Percentiles rank a stretch among this genome's conserved stretches.
These are phyloP conservation scores for Caranx melampygus DNA, from an alignment of 2,113 vertebrate species.

Conservation along the genomic window DNA sequence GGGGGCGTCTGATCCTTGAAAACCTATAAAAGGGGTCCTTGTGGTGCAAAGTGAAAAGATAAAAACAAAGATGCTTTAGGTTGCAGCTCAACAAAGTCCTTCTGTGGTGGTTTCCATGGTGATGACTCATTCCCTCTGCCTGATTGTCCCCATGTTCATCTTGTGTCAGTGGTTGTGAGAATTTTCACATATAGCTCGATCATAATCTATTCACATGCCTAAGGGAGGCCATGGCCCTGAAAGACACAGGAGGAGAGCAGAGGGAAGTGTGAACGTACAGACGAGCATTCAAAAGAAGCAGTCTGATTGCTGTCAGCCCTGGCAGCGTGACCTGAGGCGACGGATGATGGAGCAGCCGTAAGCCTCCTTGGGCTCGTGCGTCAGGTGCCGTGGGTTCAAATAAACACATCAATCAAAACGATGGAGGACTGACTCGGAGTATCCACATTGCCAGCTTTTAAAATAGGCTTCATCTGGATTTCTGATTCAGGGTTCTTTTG, in stretches of 20 bases:
- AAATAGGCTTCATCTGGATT: constrained; percentile 53
- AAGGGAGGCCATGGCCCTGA: constrained; percentile 30
- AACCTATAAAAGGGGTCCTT: background rate
- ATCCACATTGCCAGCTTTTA: constrained; percentile 25
- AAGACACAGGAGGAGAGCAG: background rate
- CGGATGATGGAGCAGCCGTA: constrained; percentile 32
- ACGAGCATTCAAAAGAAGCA: constrained; percentile 13
- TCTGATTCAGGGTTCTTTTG: constrained; percentile 9
- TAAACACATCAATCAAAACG: constrained; percentile 65
- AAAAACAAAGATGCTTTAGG: constrained; percentile 13
- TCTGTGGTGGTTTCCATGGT: constrained; percentile 52
- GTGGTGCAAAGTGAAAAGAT: background rate
- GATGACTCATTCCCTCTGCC: constrained; percentile 39
- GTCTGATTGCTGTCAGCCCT: constrained; percentile 22
- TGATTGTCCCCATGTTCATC: background rate
- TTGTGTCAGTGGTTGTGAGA: constrained; percentile 30
- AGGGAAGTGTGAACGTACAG: background rate
- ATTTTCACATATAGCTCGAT: constrained; percentile 31
- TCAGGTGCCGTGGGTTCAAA: constrained; percentile 37
- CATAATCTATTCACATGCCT: constrained; percentile 34
- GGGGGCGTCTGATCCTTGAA: background rate
- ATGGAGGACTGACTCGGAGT: constrained; percentile 26
- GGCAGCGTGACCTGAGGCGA: constrained; percentile 41
- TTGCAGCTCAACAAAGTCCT: constrained; percentile 30
- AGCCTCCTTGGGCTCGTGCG: constrained; percentile 6